Evolutionary conservation across 2,888 invertebrate genomes (phyloP).

Genomic region (Caradrina clavipalpis): DNA sequence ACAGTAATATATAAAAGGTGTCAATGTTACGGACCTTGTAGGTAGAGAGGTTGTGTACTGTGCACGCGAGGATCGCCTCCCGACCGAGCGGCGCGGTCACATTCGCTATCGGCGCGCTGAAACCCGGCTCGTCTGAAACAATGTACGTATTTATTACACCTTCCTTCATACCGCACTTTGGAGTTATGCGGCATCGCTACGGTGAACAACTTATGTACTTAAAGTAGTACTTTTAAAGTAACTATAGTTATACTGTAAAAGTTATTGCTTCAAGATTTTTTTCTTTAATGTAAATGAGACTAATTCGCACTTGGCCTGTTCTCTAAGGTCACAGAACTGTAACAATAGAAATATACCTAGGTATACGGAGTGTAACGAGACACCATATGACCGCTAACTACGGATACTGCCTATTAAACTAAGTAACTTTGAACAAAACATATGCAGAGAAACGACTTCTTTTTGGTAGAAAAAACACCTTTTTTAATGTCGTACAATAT

Average conservation of each 20-base stretch:
- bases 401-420: no score
- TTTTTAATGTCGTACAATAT: no score
- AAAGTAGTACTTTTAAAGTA: neutral
- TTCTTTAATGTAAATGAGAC: neutral
- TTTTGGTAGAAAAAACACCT: no score
- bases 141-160: conserved; percentile 49
- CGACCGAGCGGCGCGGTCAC: conserved; percentile 96
- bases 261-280: neutral
- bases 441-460: no score
- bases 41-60: conserved; percentile 95
- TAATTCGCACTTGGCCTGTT: neutral
- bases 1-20: conserved; percentile 4
- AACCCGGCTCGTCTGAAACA: conserved; percentile 94
- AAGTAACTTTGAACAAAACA: no score
- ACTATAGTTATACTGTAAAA: neutral
- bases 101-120: conserved; percentile 95
- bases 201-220: neutral
- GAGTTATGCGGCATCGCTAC: conserved; percentile 11
- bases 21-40: conserved; percentile 93
- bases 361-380: neutral
- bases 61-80: conserved; percentile 95
- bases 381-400: no score
- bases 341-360: neutral
- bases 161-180: conserved; percentile 11
- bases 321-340: conserved; percentile 1